Percentiles rank a stretch among this genome's conserved stretches.
Evolutionary conservation across 2,888 invertebrate species (phyloP).

Genomic region (Abrostola tripartita): DNA sequence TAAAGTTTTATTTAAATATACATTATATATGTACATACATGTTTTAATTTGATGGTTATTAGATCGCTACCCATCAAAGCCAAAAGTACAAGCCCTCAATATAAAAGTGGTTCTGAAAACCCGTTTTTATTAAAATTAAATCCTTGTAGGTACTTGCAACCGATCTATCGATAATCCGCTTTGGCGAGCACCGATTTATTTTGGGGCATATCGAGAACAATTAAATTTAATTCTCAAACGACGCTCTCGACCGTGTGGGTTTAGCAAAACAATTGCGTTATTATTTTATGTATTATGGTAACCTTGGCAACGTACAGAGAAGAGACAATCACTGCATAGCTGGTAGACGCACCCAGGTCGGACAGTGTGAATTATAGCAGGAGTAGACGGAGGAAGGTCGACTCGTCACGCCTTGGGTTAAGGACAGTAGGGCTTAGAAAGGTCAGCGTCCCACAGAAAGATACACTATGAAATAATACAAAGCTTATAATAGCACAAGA

Average conservation of each 20-base stretch:
- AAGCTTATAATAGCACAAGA: not conserved
- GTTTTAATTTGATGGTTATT: too few relatives aligned
- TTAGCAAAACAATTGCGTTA: conserved; percentile 44
- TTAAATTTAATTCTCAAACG: conserved; percentile 52
- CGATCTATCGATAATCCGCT: conserved; percentile 45
- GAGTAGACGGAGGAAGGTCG: conserved; percentile 80
- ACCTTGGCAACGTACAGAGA: conserved; percentile 80
- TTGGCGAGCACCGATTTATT: conserved; percentile 44
- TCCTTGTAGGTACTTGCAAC: conserved; percentile 39
- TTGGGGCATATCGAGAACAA: conserved; percentile 35
- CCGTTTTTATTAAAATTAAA: conserved; percentile 44
- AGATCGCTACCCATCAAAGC: too few relatives aligned
- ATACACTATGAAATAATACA: conserved; percentile 20
- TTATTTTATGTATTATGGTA: conserved; percentile 52
- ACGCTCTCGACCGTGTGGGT: conserved; percentile 48
- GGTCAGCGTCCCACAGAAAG: conserved; percentile 31
- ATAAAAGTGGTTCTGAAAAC: conserved; percentile 14
- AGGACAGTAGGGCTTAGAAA: conserved; percentile 71
- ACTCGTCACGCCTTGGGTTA: conserved; percentile 87
- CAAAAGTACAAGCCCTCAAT: not conserved
- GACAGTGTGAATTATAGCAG: conserved; percentile 81
- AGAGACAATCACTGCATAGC: conserved; percentile 87
- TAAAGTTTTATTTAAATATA: too few relatives aligned
- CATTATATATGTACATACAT: too few relatives aligned
- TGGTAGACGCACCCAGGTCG: conserved; percentile 83